These are phyloP conservation scores for Nibea albiflora DNA, from an alignment of 2,113 vertebrate species.

Conservation along the genomic window DNA sequence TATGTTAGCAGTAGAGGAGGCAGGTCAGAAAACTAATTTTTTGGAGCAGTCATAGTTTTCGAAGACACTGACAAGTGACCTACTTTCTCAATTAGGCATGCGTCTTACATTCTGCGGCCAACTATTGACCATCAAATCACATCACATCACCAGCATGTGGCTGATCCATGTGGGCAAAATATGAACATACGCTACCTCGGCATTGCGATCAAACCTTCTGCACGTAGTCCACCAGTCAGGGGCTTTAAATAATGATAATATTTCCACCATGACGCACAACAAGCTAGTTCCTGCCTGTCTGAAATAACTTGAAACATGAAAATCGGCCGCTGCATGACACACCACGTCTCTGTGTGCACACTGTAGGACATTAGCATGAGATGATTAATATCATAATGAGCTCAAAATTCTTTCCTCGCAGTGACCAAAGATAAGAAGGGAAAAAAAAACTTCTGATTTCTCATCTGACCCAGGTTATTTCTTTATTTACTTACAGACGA, in stretches of 20 bases:
- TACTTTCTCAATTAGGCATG: not conserved
- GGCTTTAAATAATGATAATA: not conserved
- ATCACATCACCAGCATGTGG: not conserved
- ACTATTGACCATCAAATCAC: not conserved
- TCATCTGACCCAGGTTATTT: slow-evolving; percentile 1
- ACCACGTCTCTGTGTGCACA: not conserved
- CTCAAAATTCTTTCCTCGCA: slow-evolving; percentile 29
- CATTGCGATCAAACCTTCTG: not conserved
- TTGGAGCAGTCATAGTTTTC: not conserved
- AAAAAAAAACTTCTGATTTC: slow-evolving; percentile 23
- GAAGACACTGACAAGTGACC: not conserved
- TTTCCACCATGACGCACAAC: not conserved
- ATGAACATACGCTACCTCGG: no score
- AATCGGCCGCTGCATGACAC: slow-evolving; percentile 4
- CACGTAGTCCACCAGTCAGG: not conserved
- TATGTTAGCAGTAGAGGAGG: not conserved
- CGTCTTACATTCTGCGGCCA: not conserved
- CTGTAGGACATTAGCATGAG: slow-evolving; percentile 13
- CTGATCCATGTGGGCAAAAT: not conserved
- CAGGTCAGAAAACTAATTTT: not conserved
- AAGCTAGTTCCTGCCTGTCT: not conserved
- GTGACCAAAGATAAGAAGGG: not conserved
- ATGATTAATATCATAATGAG: slow-evolving; percentile 42
- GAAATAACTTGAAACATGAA: slow-evolving; percentile 18
- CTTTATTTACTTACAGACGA: not conserved